These are phyloP conservation scores for Tetragonisca angustula DNA, from an alignment of 2,888 invertebrate species.

Conservation along the genomic window DNA sequence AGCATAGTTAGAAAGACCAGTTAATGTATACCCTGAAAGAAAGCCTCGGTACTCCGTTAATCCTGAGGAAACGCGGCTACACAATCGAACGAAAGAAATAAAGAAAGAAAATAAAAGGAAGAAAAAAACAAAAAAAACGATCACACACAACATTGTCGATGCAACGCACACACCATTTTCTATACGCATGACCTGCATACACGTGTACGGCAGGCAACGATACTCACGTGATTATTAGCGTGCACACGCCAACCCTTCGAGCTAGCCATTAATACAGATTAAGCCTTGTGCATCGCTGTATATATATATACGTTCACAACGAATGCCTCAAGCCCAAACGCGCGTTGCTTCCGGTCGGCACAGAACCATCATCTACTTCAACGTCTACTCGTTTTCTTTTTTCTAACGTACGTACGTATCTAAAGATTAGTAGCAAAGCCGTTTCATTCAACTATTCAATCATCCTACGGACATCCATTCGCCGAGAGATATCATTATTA, in stretches of 20 bases:
- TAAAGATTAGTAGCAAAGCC: not conserved
- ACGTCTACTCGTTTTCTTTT: not conserved
- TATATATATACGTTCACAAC: constrained; percentile 12
- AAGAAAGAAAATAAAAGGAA: not conserved
- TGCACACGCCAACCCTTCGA: constrained; percentile 53
- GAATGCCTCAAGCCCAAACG: constrained; percentile 17
- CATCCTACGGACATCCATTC: constrained; percentile 9
- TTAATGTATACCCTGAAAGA: constrained; percentile 61
- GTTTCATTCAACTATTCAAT: not conserved
- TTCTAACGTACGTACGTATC: not conserved
- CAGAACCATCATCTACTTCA: not conserved
- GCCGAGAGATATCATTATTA: not conserved
- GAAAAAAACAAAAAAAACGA: not conserved
- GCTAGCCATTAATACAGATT: constrained; percentile 50
- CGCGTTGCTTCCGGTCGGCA: constrained; percentile 37
- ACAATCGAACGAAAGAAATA: not conserved
- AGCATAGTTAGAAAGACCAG: constrained; percentile 52
- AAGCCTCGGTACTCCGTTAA: constrained; percentile 58
- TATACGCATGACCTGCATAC: constrained; percentile 25
- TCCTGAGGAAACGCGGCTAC: constrained; percentile 35
- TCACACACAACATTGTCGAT: constrained; percentile 37
- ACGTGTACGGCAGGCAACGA: constrained; percentile 39
- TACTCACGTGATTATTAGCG: constrained; percentile 57
- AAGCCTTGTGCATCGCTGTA: constrained; percentile 35
- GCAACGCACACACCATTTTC: constrained; percentile 46